phyloP scores from a whole-genome alignment of 1,140 invertebrate species.

The Aphelinus certus region DNA sequence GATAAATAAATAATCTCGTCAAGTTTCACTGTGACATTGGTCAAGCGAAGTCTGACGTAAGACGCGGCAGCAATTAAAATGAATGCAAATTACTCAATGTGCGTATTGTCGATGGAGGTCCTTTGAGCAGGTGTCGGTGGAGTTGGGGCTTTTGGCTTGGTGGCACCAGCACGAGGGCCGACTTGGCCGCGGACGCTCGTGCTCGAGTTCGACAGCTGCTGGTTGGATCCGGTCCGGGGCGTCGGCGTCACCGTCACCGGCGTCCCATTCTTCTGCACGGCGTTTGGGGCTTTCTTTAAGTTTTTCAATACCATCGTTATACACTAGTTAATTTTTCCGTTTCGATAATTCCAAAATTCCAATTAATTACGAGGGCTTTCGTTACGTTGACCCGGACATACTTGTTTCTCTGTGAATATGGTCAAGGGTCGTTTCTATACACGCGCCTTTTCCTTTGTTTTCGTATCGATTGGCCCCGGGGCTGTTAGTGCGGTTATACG shows the following conservation, averaged over 20 bases:
- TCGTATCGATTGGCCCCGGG: too few species aligned
- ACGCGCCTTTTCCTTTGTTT: too few species aligned
- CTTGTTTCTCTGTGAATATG: too few species aligned
- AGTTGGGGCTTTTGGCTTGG: slow-evolving; percentile 38
- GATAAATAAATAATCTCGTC: too few species aligned
- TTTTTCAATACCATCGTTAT: slow-evolving; percentile 24
- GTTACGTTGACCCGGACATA: too few species aligned
- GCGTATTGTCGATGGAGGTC: slow-evolving; percentile 1
- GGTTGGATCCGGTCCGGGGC: slow-evolving; percentile 37
- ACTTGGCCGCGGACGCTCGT: slow-evolving; percentile 35
- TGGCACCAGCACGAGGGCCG: not conserved
- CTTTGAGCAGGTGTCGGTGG: slow-evolving; percentile 23
- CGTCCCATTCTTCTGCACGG: slow-evolving; percentile 42
- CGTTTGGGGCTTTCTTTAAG: slow-evolving; percentile 2
- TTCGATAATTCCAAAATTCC: not conserved
- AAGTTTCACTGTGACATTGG: too few species aligned
- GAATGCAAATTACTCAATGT: not conserved
- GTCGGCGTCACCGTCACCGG: slow-evolving; percentile 28
- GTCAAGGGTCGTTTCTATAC: too few species aligned
- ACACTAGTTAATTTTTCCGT: slow-evolving; percentile 26
- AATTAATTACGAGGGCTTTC: too few species aligned
- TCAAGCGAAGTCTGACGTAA: too few species aligned
- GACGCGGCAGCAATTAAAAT: too few species aligned
- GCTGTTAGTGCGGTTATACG: too few species aligned
- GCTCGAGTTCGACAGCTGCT: slow-evolving; percentile 40